phyloP scores from a whole-genome alignment of 2,888 invertebrate genomes.

The Tipula lateralis region DNA sequence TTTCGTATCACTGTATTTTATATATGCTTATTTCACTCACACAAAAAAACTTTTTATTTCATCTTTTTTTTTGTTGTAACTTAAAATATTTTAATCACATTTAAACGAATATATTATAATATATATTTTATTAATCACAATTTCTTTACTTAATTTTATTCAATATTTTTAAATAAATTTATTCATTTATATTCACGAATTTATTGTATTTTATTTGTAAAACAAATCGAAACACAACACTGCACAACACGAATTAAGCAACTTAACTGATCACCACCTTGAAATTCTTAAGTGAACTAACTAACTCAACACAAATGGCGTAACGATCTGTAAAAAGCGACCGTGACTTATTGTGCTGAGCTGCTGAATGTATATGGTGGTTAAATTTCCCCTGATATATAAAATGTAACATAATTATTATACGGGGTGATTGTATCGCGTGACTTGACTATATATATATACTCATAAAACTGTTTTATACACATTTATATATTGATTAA shows the following conservation, averaged over 20 bases:
- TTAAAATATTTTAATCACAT: conserved; percentile 26
- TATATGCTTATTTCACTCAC: background rate
- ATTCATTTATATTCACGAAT: background rate
- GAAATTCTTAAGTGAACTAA: conserved; percentile 28
- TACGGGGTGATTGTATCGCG: background rate
- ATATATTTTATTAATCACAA: conserved; percentile 7
- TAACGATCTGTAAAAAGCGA: background rate
- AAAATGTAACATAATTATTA: background rate
- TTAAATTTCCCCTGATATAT: background rate
- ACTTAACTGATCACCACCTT: conserved; percentile 30
- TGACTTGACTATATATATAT: background rate
- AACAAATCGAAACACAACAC: background rate
- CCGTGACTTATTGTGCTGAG: background rate
- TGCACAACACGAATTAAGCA: background rate
- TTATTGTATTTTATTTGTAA: background rate
- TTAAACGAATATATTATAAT: background rate
- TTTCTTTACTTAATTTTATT: background rate
- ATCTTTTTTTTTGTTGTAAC: background rate
- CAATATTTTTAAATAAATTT: background rate
- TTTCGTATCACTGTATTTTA: background rate
- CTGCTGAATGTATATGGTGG: background rate
- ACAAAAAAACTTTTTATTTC: conserved; percentile 9
- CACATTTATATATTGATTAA: background rate
- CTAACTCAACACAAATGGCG: background rate
- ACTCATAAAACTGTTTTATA: background rate